Conservation (phyloP, 2,888 invertebrate species). For the Stegophylla sp. region DNA sequence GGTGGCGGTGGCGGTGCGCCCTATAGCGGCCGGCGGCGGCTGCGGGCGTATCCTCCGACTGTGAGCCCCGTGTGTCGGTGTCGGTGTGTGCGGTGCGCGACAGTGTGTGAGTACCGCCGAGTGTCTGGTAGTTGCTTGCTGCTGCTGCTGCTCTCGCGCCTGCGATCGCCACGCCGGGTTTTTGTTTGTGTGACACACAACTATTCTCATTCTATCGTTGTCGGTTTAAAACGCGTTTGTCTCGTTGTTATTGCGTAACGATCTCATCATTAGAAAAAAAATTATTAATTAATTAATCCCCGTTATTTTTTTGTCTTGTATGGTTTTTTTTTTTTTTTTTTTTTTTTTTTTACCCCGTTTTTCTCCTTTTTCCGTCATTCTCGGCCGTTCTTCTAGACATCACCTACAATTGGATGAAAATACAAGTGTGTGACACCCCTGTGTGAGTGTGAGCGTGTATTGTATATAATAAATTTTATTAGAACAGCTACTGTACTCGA, state of each 20-base stretch:
- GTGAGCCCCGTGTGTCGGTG: neutral
- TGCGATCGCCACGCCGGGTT: constrained; percentile 46
- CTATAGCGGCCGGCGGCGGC: too few relatives aligned
- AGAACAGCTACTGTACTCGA: too few relatives aligned
- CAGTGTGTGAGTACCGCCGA: neutral
- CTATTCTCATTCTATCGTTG: neutral
- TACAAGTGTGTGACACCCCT: too few relatives aligned
- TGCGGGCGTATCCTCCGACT: constrained; percentile 51
- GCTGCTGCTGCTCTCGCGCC: constrained; percentile 41
- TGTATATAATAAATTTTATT: too few relatives aligned
- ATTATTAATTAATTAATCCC: too few relatives aligned
- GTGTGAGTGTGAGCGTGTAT: too few relatives aligned
- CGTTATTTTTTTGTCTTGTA: too few relatives aligned
- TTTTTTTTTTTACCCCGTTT: neutral
- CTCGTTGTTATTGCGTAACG: neutral
- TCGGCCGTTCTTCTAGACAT: too few relatives aligned
- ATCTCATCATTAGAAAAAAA: neutral
- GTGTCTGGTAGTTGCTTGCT: constrained; percentile 48
- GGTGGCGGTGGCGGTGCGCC: constrained; percentile 31
- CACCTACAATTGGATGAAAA: too few relatives aligned
- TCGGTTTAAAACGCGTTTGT: too few relatives aligned
- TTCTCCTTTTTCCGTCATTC: neutral
- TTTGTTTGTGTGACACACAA: constrained; percentile 26
- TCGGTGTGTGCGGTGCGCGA: neutral
- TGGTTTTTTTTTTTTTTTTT: neutral